phyloP scores from a whole-genome alignment of 2,888 invertebrate genomes.

The Chirona hameri region DNA sequence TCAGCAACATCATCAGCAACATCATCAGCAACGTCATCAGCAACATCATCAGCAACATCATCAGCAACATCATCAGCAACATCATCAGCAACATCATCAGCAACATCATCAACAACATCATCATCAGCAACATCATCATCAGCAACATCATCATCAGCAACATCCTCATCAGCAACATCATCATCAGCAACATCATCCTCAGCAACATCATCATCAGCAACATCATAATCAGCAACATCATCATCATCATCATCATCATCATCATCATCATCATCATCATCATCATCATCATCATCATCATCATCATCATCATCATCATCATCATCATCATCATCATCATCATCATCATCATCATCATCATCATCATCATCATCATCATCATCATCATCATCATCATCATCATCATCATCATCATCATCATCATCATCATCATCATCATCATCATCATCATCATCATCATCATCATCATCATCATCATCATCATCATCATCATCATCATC shows the following conservation, averaged over 20 bases:
- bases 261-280: background rate
- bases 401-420: background rate
- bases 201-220: too few relatives aligned
- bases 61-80: too few relatives aligned
- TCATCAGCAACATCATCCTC: too few relatives aligned
- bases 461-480: background rate
- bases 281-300: constrained; percentile 2
- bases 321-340: background rate
- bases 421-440: background rate
- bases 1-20: too few relatives aligned
- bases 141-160: too few relatives aligned
- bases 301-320: background rate
- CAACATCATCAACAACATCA: too few relatives aligned
- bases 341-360: background rate
- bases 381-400: constrained; percentile 12
- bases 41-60: too few relatives aligned
- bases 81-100: too few relatives aligned
- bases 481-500: constrained; percentile 5
- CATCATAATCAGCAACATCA: too few relatives aligned
- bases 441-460: background rate
- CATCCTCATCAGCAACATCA: too few relatives aligned
- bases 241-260: background rate
- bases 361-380: background rate
- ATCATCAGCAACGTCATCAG: too few relatives aligned
- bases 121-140: too few relatives aligned